Conservation (phyloP, 2,888 invertebrate species). For the Periphyllus acericola region DNA sequence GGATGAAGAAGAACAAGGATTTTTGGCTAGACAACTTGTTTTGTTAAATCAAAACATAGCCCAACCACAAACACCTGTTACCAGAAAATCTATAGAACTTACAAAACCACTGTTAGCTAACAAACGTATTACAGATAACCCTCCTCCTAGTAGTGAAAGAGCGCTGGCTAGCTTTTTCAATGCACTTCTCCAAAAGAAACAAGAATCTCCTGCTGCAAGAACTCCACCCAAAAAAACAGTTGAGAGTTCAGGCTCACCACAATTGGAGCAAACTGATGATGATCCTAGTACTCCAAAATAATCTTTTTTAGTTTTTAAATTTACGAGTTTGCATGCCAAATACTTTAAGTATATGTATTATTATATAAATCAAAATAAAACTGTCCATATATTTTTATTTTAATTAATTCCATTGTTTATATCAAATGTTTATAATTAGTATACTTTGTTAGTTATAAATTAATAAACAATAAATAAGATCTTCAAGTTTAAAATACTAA, state of each 20-base stretch:
- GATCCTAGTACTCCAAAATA: conserved; percentile 53
- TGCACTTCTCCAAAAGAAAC: conserved; percentile 92
- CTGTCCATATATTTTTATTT: not conserved
- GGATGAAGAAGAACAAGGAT: conserved; percentile 95
- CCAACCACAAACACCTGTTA: conserved; percentile 67
- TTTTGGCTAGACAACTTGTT: conserved; percentile 83
- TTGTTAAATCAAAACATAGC: conserved; percentile 68
- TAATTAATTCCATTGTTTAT: not conserved
- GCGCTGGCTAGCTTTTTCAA: conserved; percentile 99
- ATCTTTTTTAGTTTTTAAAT: not conserved
- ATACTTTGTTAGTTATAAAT: not conserved
- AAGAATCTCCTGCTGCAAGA: conserved; percentile 54
- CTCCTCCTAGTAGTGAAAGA: conserved; percentile 79
- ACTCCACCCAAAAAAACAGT: conserved; percentile 43
- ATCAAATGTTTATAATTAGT: not conserved
- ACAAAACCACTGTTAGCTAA: conserved; percentile 67
- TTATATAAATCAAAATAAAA: not conserved
- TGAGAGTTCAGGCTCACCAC: conserved; percentile 31
- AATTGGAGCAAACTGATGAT: conserved; percentile 38
- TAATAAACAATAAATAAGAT: not conserved
- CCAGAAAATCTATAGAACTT: conserved; percentile 67
- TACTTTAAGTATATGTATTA: conserved; percentile 32
- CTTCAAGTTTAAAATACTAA: too few relatives aligned
- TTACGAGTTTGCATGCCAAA: not conserved
- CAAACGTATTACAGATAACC: conserved; percentile 65